A percentile compares a stretch with the other conserved stretches of the same genome.
Conservation (phyloP, 2,888 invertebrate genomes). For the Athalia cordata region DNA sequence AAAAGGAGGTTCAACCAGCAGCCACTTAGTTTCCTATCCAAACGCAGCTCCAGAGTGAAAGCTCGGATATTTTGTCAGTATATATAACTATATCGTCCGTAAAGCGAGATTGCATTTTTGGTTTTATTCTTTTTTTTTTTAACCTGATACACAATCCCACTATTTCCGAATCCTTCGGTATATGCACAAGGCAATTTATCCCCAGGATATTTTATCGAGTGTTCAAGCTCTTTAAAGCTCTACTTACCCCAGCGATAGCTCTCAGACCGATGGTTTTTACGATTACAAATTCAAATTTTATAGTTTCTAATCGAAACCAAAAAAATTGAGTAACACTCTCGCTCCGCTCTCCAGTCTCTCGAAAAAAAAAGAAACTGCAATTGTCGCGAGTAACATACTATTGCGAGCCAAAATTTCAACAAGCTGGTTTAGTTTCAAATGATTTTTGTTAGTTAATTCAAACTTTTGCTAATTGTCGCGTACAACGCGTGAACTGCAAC, state of each 20-base stretch:
- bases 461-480: conserved; percentile 20
- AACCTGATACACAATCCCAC: background rate
- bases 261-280: background rate
- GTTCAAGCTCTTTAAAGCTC: conserved; percentile 6
- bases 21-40: background rate
- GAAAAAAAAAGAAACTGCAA: background rate
- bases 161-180: background rate
- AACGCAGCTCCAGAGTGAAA: background rate
- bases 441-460: conserved; percentile 18
- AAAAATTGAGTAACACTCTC: background rate
- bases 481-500: background rate
- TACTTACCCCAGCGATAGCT: background rate
- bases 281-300: background rate
- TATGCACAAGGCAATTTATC: background rate
- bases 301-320: conserved; percentile 9
- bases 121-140: background rate
- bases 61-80: background rate
- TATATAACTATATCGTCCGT: background rate
- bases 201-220: background rate
- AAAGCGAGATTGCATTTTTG: background rate
- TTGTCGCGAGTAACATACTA: conserved; percentile 1
- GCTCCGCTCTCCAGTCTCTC: background rate
- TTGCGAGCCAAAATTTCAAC: background rate
- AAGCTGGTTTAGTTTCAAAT: background rate
- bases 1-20: background rate